Evolutionary conservation across 2,797 vertebrate species (phyloP).

Genomic region (Leptoclinus maculatus): DNA sequence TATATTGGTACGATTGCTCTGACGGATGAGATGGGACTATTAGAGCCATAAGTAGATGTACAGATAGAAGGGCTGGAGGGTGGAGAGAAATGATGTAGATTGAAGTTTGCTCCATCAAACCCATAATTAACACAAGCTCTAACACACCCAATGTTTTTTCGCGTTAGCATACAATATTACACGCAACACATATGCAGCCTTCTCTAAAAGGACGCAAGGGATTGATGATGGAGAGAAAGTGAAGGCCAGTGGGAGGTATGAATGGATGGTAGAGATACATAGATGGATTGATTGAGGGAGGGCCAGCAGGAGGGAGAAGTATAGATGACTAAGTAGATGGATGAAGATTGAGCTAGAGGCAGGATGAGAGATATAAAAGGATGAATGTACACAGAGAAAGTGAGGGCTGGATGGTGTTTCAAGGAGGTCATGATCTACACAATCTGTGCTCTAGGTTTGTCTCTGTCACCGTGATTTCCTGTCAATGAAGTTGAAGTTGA

Average conservation of each 20-base stretch:
- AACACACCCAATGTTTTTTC: background rate
- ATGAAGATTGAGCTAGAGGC: conserved; percentile 5
- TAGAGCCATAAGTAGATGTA: background rate
- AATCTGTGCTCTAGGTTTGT: background rate
- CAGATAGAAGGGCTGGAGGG: background rate
- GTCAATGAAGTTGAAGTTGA: background rate
- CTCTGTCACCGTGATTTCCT: background rate
- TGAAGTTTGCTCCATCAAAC: background rate
- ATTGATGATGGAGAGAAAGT: conserved; percentile 28
- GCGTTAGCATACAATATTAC: background rate
- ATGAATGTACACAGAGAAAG: background rate
- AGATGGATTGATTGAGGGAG: conserved; percentile 23
- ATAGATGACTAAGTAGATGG: conserved; percentile 26
- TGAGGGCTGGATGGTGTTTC: background rate
- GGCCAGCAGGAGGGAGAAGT: conserved; percentile 16
- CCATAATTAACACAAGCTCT: background rate
- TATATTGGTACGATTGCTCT: background rate
- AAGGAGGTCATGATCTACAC: background rate
- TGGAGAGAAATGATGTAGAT: background rate
- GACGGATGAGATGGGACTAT: background rate
- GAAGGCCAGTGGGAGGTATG: conserved; percentile 12
- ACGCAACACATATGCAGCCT: background rate
- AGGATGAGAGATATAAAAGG: background rate
- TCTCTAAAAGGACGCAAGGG: background rate
- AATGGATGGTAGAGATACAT: conserved; percentile 16